Evolutionary conservation across 1,140 invertebrate genomes (phyloP).

Genomic region (Drosophila takahashii): DNA sequence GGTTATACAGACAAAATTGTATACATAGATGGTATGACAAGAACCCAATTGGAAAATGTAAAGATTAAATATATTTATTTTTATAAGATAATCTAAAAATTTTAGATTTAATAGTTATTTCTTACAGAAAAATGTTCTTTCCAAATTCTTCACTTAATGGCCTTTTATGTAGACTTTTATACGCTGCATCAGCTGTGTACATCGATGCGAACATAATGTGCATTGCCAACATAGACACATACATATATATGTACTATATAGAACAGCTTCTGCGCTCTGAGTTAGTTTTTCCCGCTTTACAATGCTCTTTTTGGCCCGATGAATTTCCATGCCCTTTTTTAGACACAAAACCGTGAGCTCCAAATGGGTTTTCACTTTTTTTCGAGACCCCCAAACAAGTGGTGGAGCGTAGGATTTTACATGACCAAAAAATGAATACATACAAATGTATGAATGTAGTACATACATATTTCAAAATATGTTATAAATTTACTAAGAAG

Average conservation of each 20-base stretch:
- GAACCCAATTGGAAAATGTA: neutral
- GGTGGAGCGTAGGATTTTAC: constrained; percentile 3
- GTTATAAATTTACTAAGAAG: neutral
- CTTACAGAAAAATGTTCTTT: neutral
- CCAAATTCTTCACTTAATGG: neutral
- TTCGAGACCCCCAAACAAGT: neutral
- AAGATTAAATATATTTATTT: neutral
- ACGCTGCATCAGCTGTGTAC: constrained; percentile 5
- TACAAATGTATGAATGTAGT: neutral
- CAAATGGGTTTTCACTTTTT: constrained; percentile 35
- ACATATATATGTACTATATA: constrained; percentile 6
- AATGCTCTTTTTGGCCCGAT: constrained; percentile 33
- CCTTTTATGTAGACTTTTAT: neutral
- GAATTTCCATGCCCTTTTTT: constrained; percentile 46
- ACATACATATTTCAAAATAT: neutral
- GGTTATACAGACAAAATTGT: neutral
- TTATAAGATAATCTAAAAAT: neutral
- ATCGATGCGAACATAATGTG: neutral
- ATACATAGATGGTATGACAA: neutral
- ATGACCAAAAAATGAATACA: neutral
- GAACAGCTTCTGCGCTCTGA: constrained; percentile 21
- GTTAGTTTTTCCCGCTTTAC: constrained; percentile 11
- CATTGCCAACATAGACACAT: constrained; percentile 6
- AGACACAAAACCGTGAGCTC: constrained; percentile 28
- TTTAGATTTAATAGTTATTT: neutral